Percentiles rank a stretch among this genome's conserved stretches.
phyloP scores from a whole-genome alignment of 2,888 invertebrate species.

The Amblyjoppa fuscipennis region DNA sequence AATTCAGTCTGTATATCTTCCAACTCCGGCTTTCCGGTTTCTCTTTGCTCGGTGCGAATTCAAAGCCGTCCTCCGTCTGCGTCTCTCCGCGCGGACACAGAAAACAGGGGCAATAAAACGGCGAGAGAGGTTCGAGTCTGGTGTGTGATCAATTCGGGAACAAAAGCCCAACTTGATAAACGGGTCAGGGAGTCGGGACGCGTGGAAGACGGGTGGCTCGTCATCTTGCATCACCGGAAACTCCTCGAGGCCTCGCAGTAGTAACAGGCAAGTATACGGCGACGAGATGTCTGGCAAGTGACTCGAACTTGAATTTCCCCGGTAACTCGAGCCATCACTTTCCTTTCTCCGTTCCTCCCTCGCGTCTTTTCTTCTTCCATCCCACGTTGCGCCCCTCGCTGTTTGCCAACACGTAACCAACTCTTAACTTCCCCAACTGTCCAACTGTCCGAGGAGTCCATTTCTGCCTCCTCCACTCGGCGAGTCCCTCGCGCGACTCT shows the following conservation, averaged over 20 bases:
- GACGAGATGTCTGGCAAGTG: slow-evolving; percentile 55
- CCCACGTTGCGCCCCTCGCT: slow-evolving; percentile 45
- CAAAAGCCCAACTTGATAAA: slow-evolving; percentile 79
- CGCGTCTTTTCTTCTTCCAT: slow-evolving; percentile 50
- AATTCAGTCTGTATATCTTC: slow-evolving; percentile 51
- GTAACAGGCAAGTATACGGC: slow-evolving; percentile 19
- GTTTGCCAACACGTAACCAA: slow-evolving; percentile 63
- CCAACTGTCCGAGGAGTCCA: slow-evolving; percentile 79
- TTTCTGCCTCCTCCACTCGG: slow-evolving; percentile 65
- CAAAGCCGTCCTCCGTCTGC: background rate
- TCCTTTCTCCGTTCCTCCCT: slow-evolving; percentile 28
- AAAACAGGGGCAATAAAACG: slow-evolving; percentile 11
- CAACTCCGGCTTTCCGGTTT: slow-evolving; percentile 23
- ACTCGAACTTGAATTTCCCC: slow-evolving; percentile 41
- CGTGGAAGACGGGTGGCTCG: slow-evolving; percentile 20
- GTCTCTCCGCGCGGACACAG: background rate
- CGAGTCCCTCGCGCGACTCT: slow-evolving; percentile 23
- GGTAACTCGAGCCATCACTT: slow-evolving; percentile 33
- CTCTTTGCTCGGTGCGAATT: slow-evolving; percentile 20
- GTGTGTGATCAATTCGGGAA: slow-evolving; percentile 71
- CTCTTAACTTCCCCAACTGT: slow-evolving; percentile 75
- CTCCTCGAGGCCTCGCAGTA: slow-evolving; percentile 1
- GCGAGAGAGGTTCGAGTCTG: slow-evolving; percentile 7
- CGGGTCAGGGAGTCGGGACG: slow-evolving; percentile 64
- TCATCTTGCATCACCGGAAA: slow-evolving; percentile 42